Base-by-base conservation (phyloP, 2,888 invertebrate genomes). In the Stenodera caucasica region DNA sequence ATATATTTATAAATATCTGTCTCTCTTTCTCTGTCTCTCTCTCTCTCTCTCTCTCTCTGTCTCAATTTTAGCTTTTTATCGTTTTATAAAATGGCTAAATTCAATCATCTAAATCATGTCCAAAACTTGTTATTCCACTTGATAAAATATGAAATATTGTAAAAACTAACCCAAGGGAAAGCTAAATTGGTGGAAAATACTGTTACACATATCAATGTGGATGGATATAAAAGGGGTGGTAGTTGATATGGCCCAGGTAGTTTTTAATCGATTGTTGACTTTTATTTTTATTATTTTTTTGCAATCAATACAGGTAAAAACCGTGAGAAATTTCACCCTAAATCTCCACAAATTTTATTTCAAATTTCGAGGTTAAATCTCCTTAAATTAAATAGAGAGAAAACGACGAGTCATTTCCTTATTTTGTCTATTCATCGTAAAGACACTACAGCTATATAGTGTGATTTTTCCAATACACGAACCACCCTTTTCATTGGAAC, bases 401-500 rank as follows among this genome's bases (percentile, higher is more conserved):
- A 63, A 60, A 37, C 55, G 52, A 18, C 29, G 33, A 52, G 50
- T 52, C 52, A 52, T 50, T 56, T 56, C 56, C 56, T 60, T 53
- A 61, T 51, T 61, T 63, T 53, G 61, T 45, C 60, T 53, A 63
- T 64, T 64, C 62, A 64, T 45, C 60, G 65, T 65, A 70, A 68
- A 73, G 68, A 67, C 71, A 66, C 21, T 32, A 11, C 32, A 8
- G 4, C 4, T 29, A 29, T 40, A 40, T 64, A 64, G 72, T 72
- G 75, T 71, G 72, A 74, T 76, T 77, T 77, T 74, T 75, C 71
- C 67, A 64, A 70, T 75, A 77, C 76, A 78, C 77, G 76, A 75
- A 77, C 77, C 79, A 77, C 79, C 79, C 78, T 72, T 75, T 76
- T 70, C 67, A 71, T 73, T 76, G 74, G 73, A 72, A 73, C n/a